Evolutionary conservation across 2,797 vertebrate species (phyloP).

Genomic region (Thripadectes ignobilis): DNA sequence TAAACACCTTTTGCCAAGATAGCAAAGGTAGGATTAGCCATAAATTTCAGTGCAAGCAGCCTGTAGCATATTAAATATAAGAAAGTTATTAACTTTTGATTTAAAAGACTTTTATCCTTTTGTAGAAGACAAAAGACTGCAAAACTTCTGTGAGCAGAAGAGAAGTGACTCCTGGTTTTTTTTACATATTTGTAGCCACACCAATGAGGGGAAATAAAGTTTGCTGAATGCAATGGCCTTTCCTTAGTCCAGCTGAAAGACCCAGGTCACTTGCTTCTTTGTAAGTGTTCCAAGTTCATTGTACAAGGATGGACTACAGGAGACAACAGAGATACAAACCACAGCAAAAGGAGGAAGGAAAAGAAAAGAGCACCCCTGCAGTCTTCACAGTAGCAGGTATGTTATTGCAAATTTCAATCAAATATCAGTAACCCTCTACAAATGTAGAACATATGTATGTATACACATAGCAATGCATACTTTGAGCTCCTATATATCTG

Average conservation of each 20-base stretch:
- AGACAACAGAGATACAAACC: neutral
- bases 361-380: neutral
- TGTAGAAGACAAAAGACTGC: no score
- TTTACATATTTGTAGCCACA: neutral
- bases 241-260: neutral
- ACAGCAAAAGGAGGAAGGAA: neutral
- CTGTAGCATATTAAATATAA: no score
- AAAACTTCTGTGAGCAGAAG: no score
- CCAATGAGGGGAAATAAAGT: neutral
- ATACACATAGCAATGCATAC: neutral
- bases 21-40: no score
- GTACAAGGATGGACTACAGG: neutral
- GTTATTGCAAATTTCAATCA: neutral
- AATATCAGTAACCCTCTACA: neutral
- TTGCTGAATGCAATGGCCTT: neutral
- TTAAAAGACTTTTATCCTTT: no score
- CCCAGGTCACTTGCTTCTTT: neutral
- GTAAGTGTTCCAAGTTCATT: neutral
- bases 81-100: no score
- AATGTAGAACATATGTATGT: neutral
- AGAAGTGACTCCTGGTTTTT: no score
- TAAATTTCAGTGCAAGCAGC: no score
- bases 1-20: no score
- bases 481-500: neutral
- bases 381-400: neutral